Base-by-base conservation (phyloP, 2,888 invertebrate genomes). In the Volucella inanis region DNA sequence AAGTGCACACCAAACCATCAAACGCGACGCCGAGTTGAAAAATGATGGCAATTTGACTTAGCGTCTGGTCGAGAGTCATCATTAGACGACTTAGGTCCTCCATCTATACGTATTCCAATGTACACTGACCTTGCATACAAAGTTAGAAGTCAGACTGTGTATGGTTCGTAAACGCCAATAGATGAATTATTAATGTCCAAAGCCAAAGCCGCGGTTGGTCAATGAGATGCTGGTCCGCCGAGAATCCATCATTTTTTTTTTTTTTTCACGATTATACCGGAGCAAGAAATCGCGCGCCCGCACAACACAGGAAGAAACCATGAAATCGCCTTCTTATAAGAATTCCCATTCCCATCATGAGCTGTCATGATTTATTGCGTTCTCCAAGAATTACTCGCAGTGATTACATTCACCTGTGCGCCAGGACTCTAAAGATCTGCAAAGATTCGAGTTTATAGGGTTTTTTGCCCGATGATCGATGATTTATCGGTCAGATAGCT, bases 341-440 rank as follows among this genome's bases (percentile, higher is more conserved):
- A 72, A 79, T 77, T 68, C 22, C 31, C 68, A 74, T 83, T 72
- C 80, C 71, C 67, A 76, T 85, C 72, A 54, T 65, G 74, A 49
- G 49, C 49, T 11, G 15, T 22, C 61, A 67, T 85, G 85, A 85
- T 85, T 85, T 81, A 85, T 85, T 67, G 52, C 14, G 38, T 52
- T 43, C 77, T 57, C 68, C 47, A 62, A 49, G 85, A 81, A 81
- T 85, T 77, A 85, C 76, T 81, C 71, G 50, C 85, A 72, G 67
- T 77, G 81, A 85, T 85, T 81, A 64, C 76, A 72, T 85, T 85
- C 85, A 85, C 85, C 85, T 85, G 85, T 85, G 71, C 81, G 64
- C 77, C 72, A 49, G 55, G 55, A 72, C 61, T 18, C 6, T 31
- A 31, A 31, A 31, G 31, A 31, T 31, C 31, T 31, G 31, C 67